A percentile compares a stretch with the other conserved stretches of the same genome.
phyloP scores from a whole-genome alignment of 2,113 vertebrate genomes.

The Podiceps cristatus region DNA sequence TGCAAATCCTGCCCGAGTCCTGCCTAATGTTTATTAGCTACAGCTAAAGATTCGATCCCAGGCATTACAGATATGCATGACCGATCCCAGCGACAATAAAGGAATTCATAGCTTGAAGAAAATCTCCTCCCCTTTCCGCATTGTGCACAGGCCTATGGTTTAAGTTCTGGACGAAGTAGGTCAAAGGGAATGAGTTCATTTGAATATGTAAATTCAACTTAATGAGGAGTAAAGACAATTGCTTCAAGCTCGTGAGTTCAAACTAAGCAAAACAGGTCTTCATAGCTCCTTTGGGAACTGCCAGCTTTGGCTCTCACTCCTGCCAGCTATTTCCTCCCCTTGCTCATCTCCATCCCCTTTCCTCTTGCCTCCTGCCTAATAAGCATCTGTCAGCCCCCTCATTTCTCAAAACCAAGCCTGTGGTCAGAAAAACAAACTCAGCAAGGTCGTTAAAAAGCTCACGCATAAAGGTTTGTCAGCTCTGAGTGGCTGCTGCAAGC shows the following conservation, averaged over 20 bases:
- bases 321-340: neutral
- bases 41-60: neutral
- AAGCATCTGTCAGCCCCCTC: neutral
- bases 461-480: neutral
- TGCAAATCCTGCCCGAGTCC: neutral
- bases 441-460: neutral
- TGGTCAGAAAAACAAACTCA: neutral
- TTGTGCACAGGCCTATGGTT: neutral
- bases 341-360: neutral
- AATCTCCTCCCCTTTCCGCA: neutral
- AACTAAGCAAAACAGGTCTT: neutral
- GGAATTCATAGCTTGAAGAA: neutral
- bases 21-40: neutral
- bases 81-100: neutral
- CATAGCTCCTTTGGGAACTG: neutral
- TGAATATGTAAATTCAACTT: neutral
- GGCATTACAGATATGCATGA: neutral
- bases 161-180: slow-evolving; percentile 12
- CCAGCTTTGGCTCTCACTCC: neutral
- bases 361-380: neutral
- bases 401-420: neutral
- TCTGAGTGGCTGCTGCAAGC: neutral
- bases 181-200: neutral
- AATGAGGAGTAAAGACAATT: neutral
- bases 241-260: neutral